Percentiles rank a stretch among this genome's conserved stretches.
phyloP scores from a whole-genome alignment of 2,797 vertebrate species.

The Cuniculus paca region DNA sequence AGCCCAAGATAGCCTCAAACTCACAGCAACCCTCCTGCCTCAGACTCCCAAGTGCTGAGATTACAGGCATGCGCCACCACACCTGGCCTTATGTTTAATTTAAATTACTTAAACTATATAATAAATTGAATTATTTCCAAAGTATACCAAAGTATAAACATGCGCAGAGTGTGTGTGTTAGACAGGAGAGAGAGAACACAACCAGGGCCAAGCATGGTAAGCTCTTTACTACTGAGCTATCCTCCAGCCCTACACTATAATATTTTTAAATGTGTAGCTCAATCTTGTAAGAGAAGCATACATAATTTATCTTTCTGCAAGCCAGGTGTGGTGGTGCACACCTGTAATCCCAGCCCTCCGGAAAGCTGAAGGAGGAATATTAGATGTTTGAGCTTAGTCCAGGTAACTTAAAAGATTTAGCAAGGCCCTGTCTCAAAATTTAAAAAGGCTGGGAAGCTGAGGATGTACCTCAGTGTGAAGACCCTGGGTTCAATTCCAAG shows the following conservation, averaged over 20 bases:
- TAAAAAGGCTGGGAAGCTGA: neutral
- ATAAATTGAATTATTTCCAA: constrained; percentile 40
- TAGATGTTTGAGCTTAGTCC: neutral
- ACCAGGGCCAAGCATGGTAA: neutral
- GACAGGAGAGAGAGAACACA: neutral
- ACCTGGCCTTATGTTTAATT: neutral
- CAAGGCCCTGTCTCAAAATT: neutral
- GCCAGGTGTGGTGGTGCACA: neutral
- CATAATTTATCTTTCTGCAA: neutral
- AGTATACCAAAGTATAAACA: neutral
- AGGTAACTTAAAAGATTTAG: neutral
- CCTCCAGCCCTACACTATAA: neutral
- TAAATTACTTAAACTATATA: constrained; percentile 44
- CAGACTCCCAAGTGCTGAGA: no score
- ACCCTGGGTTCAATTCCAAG: neutral
- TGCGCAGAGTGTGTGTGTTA: neutral
- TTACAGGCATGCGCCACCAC: no score
- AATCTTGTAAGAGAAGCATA: neutral
- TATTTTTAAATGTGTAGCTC: neutral
- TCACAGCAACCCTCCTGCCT: no score
- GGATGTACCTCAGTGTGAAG: neutral
- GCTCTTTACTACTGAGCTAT: neutral
- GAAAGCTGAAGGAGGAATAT: neutral
- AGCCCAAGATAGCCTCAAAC: no score
- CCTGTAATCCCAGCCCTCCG: neutral